Percentiles rank a stretch among this genome's conserved stretches.
Conservation (phyloP, 2,888 invertebrate species). For the Drosophila demipolita region DNA sequence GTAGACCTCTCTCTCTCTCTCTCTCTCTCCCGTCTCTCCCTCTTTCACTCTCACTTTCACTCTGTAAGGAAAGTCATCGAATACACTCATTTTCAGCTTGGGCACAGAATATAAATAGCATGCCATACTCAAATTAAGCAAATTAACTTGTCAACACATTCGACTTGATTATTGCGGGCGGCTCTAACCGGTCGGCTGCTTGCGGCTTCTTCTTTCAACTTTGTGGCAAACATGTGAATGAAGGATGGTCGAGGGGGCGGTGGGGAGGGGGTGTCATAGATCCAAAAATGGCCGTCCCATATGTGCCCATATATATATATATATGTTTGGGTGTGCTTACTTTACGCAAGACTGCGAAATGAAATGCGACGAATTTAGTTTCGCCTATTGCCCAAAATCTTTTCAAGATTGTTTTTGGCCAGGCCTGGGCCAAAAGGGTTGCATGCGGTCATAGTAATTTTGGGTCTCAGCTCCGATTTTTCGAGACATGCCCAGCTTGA, state of each 20-base stretch:
- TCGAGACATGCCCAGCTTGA: background rate
- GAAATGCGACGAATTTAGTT: slow-evolving; percentile 6
- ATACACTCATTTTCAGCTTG: slow-evolving; percentile 2
- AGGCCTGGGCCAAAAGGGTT: slow-evolving; percentile 5
- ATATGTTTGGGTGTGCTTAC: background rate
- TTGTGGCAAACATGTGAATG: background rate
- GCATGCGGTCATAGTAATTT: slow-evolving; percentile 15
- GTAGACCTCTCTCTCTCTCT: background rate
- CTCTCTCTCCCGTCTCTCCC: too few relatives aligned
- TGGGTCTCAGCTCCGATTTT: slow-evolving; percentile 1
- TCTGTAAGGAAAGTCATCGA: background rate
- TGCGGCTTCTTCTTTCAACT: slow-evolving; percentile 7
- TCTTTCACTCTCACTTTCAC: background rate
- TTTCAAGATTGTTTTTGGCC: slow-evolving; percentile 8
- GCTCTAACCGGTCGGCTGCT: background rate
- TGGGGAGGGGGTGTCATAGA: background rate
- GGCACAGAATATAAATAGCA: slow-evolving; percentile 42
- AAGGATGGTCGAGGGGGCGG: too few relatives aligned
- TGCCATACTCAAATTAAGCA: slow-evolving; percentile 61
- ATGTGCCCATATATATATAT: background rate
- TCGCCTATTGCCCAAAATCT: slow-evolving; percentile 36
- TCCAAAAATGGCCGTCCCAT: slow-evolving; percentile 23
- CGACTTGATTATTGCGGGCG: slow-evolving; percentile 60
- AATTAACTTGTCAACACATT: slow-evolving; percentile 71
- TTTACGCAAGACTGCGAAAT: slow-evolving; percentile 5